Evolutionary conservation across 2,888 invertebrate genomes (phyloP).

Genomic region (Eledona agricola): DNA sequence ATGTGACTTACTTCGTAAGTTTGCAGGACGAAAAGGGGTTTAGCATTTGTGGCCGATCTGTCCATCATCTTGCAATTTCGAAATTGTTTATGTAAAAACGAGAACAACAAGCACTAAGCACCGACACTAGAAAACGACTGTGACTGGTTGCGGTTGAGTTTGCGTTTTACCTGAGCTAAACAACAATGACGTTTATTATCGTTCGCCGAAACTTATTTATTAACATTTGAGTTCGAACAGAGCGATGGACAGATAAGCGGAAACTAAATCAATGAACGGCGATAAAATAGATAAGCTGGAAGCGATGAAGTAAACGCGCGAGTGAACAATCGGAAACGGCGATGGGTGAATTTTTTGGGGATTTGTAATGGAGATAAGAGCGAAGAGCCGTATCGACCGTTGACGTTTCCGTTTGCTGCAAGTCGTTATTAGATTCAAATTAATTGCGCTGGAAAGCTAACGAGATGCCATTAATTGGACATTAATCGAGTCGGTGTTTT

Average conservation of each 20-base stretch:
- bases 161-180: slow-evolving; percentile 41
- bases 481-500: slow-evolving; percentile 13
- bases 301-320: slow-evolving; percentile 5
- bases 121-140: slow-evolving; percentile 22
- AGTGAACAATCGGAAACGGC: no score
- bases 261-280: not conserved
- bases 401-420: slow-evolving; percentile 4
- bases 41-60: slow-evolving; percentile 43
- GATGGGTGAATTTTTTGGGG: slow-evolving; percentile 4
- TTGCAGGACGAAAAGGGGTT: slow-evolving; percentile 68
- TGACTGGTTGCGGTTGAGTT: slow-evolving; percentile 26
- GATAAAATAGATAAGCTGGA: no score
- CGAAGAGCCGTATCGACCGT: no score
- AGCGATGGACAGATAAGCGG: no score
- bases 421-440: slow-evolving; percentile 11
- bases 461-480: slow-evolving; percentile 8
- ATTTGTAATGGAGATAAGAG: slow-evolving; percentile 15
- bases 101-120: slow-evolving; percentile 24
- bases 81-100: slow-evolving; percentile 16
- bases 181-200: slow-evolving; percentile 45
- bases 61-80: slow-evolving; percentile 26
- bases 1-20: slow-evolving; percentile 70
- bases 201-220: slow-evolving; percentile 25
- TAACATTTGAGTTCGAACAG: no score
- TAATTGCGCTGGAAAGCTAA: slow-evolving; percentile 20